Evolutionary conservation across 2,113 vertebrate genomes (phyloP).

Genomic region (Thryonomys swinderianus): DNA sequence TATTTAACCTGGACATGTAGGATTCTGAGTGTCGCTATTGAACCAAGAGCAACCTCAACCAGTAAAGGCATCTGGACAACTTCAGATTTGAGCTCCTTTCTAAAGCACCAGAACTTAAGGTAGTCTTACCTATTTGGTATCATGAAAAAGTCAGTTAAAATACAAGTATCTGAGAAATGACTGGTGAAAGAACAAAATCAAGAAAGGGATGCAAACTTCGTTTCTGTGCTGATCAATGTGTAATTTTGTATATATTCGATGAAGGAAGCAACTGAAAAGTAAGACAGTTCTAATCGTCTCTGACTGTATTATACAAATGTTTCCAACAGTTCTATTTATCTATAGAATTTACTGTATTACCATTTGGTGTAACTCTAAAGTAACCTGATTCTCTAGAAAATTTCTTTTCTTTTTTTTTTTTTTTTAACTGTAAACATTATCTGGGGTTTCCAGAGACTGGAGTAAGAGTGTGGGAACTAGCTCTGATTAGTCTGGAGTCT

Average conservation of each 20-base stretch:
- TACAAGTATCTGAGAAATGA: not conserved
- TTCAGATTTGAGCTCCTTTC: not conserved
- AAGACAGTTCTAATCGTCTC: not conserved
- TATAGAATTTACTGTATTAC: slow-evolving; percentile 2
- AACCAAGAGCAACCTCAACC: not conserved
- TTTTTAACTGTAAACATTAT: not conserved
- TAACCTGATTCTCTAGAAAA: not conserved
- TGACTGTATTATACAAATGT: slow-evolving; percentile 36
- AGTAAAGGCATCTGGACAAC: not conserved
- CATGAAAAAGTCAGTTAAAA: slow-evolving; percentile 31
- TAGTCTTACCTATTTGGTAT: not conserved
- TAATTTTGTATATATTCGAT: slow-evolving; percentile 41
- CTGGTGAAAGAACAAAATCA: slow-evolving; percentile 15
- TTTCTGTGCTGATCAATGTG: slow-evolving; percentile 17
- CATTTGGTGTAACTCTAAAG: slow-evolving; percentile 3
- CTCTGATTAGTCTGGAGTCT: not conserved
- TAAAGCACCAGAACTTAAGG: not conserved
- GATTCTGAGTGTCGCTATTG: not conserved
- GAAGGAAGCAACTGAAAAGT: slow-evolving; percentile 30
- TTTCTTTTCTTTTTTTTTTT: not conserved
- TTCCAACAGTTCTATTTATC: slow-evolving; percentile 26
- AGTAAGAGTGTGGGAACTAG: not conserved
- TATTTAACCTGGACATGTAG: not conserved
- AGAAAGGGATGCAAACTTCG: slow-evolving; percentile 15
- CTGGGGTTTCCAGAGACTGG: not conserved